Evolutionary conservation across 2,888 invertebrate genomes (phyloP), one percentile per base, ranked within the genome.

Genomic region (Plagiodera versicolora): DNA sequence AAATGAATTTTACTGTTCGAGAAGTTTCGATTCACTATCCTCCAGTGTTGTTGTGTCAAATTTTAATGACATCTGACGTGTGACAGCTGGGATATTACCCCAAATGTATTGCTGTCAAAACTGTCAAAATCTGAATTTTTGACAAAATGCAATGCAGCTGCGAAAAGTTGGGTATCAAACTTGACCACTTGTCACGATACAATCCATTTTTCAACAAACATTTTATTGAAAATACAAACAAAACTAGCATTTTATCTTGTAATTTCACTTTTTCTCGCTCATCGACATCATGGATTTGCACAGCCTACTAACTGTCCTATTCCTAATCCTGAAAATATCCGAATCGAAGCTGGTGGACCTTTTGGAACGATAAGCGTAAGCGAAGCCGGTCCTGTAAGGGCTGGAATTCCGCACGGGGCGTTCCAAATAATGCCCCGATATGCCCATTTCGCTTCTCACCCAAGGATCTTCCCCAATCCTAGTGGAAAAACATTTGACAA

Each of bases 381-480:
- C 68, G n/a, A 60, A 68, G 30, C 71, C 70, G 24, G 67, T 66
- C 52, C 65, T 65, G 1, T 70, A 70, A 9, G 55, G 45, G 24
- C 67, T 46, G 6, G 64, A 53, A 45, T 75, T 67, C 48, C 65
- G 67, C 0, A 76, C 72, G 0, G 86, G 86, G 6, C 84, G 75
- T 70, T 83, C 82, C 20, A 86, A 78, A 71, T 85, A 85, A 73
- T 86, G 85, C 1, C 85, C 85, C 61, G 85, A 83, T n/a, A 84
- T 81, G 5, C 86, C 86, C 79, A 86, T 84, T 75, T 86, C 86
- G 17, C 83, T 83, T 11, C 84, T 80, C 48, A 82, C 79, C 83
- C 85, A 85, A 0, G 84, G 85, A 67, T 82, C 84, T 32, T 84
- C 83, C 1, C 83, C 84, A 61, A 86, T 83, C 86, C 86, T 86